Base-by-base conservation (phyloP, 2,797 vertebrate species). In the Clangula hyemalis region DNA sequence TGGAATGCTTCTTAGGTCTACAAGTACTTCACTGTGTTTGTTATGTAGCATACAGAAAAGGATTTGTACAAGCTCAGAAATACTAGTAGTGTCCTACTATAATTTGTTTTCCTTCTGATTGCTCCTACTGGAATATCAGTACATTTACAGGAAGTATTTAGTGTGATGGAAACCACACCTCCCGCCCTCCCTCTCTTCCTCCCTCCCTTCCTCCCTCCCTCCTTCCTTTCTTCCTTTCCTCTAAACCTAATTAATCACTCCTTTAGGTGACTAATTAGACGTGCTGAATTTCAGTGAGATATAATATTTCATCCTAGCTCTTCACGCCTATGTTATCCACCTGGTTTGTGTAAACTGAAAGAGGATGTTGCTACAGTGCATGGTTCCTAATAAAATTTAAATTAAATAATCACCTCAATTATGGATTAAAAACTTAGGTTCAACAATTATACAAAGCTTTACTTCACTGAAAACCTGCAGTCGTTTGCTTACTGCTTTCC, bases 191-290 rank as follows among this genome's bases (percentile, higher is more conserved):
- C 18, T 49, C n/a, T n/a, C n/a, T n/a, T n/a, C n/a, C n/a, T n/a
- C n/a, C 34, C 49, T 32, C 24, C 43, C n/a, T 62, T 30, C 49
- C 58, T 47, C 49, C 9, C 2, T 22, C 6, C 47, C 22, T 24
- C 3, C 12, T 2, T 49, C 22, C 24, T 24, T 51, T 22, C 22
- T 13, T 49, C 24, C 45, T 41, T 62, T 47, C 54, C 58, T 47
- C 60, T 51, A 76, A 90, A 79, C 60, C 95, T 95, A 96, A 94
- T 96, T 97, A 97, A 93, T 96, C 90, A 95, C 71, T 95, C 71
- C 64, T 91, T 95, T 95, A 89, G 66, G 75, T 95, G 85, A 81
- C 83, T 97, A 94, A 97, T 96, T 97, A 94, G 82, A 89, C 8
- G 6, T 86, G 77, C 54, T 80, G 61, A 76, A 90, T 96, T 94